Base-by-base conservation (phyloP, 2,113 vertebrate genomes). In the Eulemur macaco region DNA sequence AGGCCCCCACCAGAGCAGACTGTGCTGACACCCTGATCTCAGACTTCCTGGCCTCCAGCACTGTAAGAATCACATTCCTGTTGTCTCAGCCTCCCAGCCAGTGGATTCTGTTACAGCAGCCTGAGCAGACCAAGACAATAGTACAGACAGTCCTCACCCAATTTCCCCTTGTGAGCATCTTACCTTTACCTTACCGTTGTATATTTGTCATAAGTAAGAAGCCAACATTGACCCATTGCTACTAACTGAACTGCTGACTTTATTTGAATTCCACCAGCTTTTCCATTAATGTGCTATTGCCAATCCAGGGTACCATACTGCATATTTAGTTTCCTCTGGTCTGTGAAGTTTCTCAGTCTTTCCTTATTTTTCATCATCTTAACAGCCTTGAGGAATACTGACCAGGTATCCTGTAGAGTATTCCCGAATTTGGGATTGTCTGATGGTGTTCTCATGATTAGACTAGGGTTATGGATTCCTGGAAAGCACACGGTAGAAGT, bases 201-300 rank as follows among this genome's bases (percentile, higher is more conserved):
- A 7, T 37, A 20, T 45, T 13, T 9, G 9, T 71, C 83, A 23
- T 34, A 21, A 54, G 95, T 4, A 11, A 29, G 60, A 73, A 23
- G 12, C 63, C 69, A 7, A 0, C 29, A 0, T 0, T 5, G 63
- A 23, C 71, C 3, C 2, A 0, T 23, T 2, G 23, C 47, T 39
- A 5, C 17, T n/a, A 31, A 69, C 37, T 64, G 0, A 6, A 8
- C 73, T 14, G 2, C 31, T 34, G 54, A 0, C 52, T 47, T 31
- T 0, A 6, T 37, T 10, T 27, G 69, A 37, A 71, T 71, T 34
- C 54, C 29, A 0, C 25, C 20, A 23, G 45, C 34, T 73, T 71
- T 71, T 20, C 71, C 34, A 9, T 34, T 3, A 5, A 8, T 5
- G 50, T 12, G 47, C 21, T 50, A 29, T 54, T 52, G n/a, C 39